Base-by-base conservation (phyloP, 2,888 invertebrate genomes). In the Ectemnius lituratus region DNA sequence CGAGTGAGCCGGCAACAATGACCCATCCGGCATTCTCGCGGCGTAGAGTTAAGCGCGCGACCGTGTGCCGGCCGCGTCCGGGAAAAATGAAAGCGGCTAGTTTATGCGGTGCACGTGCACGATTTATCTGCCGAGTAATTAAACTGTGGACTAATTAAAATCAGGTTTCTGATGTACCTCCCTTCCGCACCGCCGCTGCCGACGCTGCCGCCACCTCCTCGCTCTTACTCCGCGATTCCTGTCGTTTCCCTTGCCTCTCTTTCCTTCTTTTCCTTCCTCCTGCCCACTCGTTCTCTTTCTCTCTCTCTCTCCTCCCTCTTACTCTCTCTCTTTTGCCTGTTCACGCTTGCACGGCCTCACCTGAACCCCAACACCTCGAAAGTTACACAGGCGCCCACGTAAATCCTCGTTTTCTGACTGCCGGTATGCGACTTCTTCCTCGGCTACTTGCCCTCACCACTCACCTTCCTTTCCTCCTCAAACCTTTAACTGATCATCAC, bases 111-210 rank as follows among this genome's bases (percentile, higher is more conserved):
- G 90, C 90, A 90, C 90, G 90, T 90, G 90, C 89, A 89, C 90
- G 89, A 90, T 90, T 90, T 90, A 90, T 90, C 90, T 90, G 90
- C 88, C 89, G 88, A 90, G 90, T 90, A 90, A 90, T 90, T 90
- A 90, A 90, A 90, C 90, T 90, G 90, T 89, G 90, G 90, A 90
- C 90, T 90, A 90, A 90, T 90, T 90, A 90, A 90, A 90, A 90
- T 90, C 90, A 90, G 90, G 90, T 90, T 90, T 90, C 90, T 90
- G 90, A 89, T 89, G 88, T 89, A 87, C 87, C 87, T 86, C 85
- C 75, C 81, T 78, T 73, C 69, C 78, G 64, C 58, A 61, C 73
- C n/a, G 57, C 58, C 37, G 58, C 52, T 61, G 23, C 60, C 8
- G 56, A 63, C 46, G 20, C 61, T 47, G 3, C 61, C 58, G 20